Percentiles rank a stretch among this genome's conserved stretches.
Evolutionary conservation across 2,888 invertebrate species (phyloP).

Genomic region (Atethmia centrago): DNA sequence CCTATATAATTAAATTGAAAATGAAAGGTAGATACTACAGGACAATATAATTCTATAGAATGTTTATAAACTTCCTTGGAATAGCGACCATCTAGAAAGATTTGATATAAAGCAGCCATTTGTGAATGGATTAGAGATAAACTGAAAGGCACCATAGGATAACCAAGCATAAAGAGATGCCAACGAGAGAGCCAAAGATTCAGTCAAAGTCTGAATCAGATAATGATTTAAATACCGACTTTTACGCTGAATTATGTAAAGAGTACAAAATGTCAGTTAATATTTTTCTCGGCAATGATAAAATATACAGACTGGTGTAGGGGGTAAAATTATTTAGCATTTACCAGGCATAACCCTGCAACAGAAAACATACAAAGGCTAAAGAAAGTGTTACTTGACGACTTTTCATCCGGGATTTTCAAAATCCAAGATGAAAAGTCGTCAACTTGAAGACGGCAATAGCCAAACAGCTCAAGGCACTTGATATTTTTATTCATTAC

Average conservation of each 20-base stretch:
- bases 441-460: not conserved
- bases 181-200: not conserved
- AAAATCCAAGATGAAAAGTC: no score
- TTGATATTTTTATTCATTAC: not conserved
- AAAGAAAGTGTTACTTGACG: no score
- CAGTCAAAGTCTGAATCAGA: conserved; percentile 31
- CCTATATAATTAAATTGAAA: not conserved
- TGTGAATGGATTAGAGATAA: conserved; percentile 9
- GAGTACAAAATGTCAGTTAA: not conserved
- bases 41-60: not conserved
- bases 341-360: no score
- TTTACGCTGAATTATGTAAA: not conserved
- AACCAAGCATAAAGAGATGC: conserved; percentile 9
- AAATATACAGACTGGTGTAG: no score
- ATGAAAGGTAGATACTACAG: no score
- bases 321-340: no score
- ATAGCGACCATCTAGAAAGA: conserved; percentile 5
- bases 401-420: no score
- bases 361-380: no score
- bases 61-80: not conserved
- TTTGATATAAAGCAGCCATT: conserved; percentile 3
- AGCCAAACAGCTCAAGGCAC: not conserved
- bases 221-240: conserved; percentile 9
- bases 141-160: not conserved
- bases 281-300: no score